Conservation (phyloP, 2,113 vertebrate species). For the Anser brachyrhynchus region DNA sequence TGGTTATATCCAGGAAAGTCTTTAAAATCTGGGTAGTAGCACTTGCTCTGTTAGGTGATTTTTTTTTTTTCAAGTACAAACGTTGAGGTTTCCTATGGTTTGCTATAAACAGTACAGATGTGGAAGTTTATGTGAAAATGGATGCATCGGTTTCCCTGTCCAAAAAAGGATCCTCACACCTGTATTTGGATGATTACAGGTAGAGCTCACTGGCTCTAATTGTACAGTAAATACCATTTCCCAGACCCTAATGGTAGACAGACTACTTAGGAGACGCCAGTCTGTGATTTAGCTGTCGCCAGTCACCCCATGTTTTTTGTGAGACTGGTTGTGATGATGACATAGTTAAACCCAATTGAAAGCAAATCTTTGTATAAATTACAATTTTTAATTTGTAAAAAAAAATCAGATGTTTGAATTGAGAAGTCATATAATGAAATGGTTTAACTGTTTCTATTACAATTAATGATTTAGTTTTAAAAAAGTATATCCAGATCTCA, state of each 20-base stretch:
- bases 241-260: slow-evolving; percentile 90
- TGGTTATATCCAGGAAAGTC: slow-evolving; percentile 72
- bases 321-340: slow-evolving; percentile 87
- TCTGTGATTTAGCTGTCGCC: slow-evolving; percentile 93
- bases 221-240: slow-evolving; percentile 94
- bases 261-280: slow-evolving; percentile 90
- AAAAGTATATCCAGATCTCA: slow-evolving; percentile 72
- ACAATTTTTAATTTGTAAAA: slow-evolving; percentile 82
- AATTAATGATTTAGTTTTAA: slow-evolving; percentile 70
- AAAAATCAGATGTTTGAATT: slow-evolving; percentile 59
- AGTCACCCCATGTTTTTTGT: slow-evolving; percentile 84
- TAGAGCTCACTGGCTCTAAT: slow-evolving; percentile 91
- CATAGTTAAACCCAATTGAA: slow-evolving; percentile 86
- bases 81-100: slow-evolving; percentile 75
- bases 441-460: slow-evolving; percentile 64
- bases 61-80: slow-evolving; percentile 37
- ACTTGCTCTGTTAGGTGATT: neutral
- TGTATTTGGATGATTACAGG: slow-evolving; percentile 95
- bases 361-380: slow-evolving; percentile 86
- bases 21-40: neutral
- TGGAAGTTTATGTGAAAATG: slow-evolving; percentile 87
- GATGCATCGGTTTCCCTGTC: slow-evolving; percentile 87
- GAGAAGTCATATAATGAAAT: slow-evolving; percentile 54
- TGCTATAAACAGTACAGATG: slow-evolving; percentile 74
- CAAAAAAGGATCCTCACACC: slow-evolving; percentile 84